Base-by-base conservation (phyloP, 37 sponge, comb jelly and placozoan species). In the Theonella swinhoei region DNA sequence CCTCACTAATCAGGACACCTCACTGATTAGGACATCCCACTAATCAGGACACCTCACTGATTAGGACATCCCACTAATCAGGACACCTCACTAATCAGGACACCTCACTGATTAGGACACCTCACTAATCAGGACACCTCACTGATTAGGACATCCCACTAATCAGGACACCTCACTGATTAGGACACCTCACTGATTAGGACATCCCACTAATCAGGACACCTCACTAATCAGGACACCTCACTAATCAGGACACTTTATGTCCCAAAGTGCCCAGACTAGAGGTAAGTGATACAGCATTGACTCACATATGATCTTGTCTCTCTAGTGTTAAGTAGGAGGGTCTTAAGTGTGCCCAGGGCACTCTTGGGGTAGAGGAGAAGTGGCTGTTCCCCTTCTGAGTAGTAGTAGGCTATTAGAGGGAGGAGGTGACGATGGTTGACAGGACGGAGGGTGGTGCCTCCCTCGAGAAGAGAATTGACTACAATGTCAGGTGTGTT, bases 401-500 rank as follows among this genome's bases (percentile, higher is more conserved):
- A 62, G 43, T 70, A 36, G 65, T 89, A 84, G 23, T 74, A 83
- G 4, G 77, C 94, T 39, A 93, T 74, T 3, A 89, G 72, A 5
- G 75, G 87, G 20, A 89, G 65, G 40, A 89, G 42, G 80, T 84
- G 90, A 3, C 94, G 86, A 68, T 93, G 94, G 33, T 32, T 34
- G 36, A 86, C 75, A 32, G 73, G 70, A 0, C 84, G 77, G 20
- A 83, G 60, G n/a, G 77, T 59, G 58, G 74, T 24, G 14, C 90
- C 90, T 38, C 94, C 90, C 34, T 93, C 94, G 62, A 93, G 36
- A 4, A 93, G 72, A 25, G 83, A 82, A 42, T 72, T 69, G 14
- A 93, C 90, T 26, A 93, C 90, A 1, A 74, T 67, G 47, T 89
- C 90, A 4, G 90, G 90, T 33, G 94, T 85, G 64, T 89, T 86